Evolutionary conservation across 1,140 invertebrate species (phyloP), one percentile per base, ranked within the genome.

Genomic region (Danaus melanippus): DNA sequence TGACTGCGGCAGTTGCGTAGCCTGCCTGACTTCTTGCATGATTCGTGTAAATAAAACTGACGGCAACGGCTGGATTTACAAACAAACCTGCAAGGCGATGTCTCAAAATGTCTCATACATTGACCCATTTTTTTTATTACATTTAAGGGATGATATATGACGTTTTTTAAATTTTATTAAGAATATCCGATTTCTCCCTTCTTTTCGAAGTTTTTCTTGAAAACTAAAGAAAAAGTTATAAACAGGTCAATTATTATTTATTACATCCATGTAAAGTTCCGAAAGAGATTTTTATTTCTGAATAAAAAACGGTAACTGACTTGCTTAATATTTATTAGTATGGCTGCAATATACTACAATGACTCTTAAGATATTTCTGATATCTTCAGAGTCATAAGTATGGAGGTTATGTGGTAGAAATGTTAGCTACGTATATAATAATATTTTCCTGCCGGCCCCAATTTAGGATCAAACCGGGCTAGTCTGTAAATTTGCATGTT

Each of bases 1-100:
- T 82, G 74, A 84, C 83, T 84, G 80, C 83, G 81, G 81, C 70
- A 79, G 67, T 69, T 82, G 76, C 83, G 79, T 83, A 79, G 69
- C 73, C 56, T 64, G 68, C 71, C 75, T 75, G 74, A 70, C 69
- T 75, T 81, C 81, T 86, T 82, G 83, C 83, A 86, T 86, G 83
- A 72, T 84, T 69, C 62, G 59, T 69, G 73, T 82, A 79, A 83
- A 86, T 86, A 86, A 84, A 84, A 66, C 62, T 69, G 73, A 62
- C 66, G 62, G 61, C 64, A 66, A 67, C 72, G 62, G 67, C 65
- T 69, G 73, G 71, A 81, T 86, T 86, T 84, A 86, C 76, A 86
- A 86, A 86, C 80, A 86, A 82, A 79, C 71, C 73, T 65, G 67
- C 64, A 48, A 67, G 66, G 69, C 79, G 71, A 75, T 71, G 80